Evolutionary conservation across 2,888 invertebrate species (phyloP), one percentile per base, ranked within the genome.

Genomic region (Hypomecis punctinalis): DNA sequence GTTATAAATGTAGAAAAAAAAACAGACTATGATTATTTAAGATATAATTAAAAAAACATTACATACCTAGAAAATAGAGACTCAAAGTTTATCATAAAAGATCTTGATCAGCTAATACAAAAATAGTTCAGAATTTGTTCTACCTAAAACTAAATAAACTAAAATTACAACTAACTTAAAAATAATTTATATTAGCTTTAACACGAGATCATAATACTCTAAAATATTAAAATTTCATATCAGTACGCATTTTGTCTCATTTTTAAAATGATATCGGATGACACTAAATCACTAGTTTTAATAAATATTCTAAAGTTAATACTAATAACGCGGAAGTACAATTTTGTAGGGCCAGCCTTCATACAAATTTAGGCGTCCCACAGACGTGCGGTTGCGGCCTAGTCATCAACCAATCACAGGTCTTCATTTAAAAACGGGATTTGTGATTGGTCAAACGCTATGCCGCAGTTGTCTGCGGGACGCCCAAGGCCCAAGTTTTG

Each of bases 161-260:
- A 47, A 49, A 8, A 54, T 67, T 67, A 68, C 56, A 70, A 67
- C 57, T 62, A 73, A 65, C 61, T 68, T 71, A 45, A 33, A n/a
- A 65, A 68, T 71, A 75, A 71, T 73, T 23, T 73, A 70, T 37
- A 73, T 63, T 66, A 58, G 64, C 53, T 67, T 73, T 69, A 69
- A 73, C 68, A 72, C 73, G 81, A 81, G 81, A 81, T 82, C 80
- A 81, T 76, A 73, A 71, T 66, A 73, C 64, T 64, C 63, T 53
- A 68, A 47, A 63, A 42, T 46, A 60, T 43, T 61, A 70, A 66
- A 63, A 62, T 67, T 66, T 63, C 47, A 62, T 70, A 52, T 65
- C 52, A 71, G 68, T 66, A 78, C 71, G 66, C 68, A 72, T 69
- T 61, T 23, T 66, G 69, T 67, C 69, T 77, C 74, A 76, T 79